These are phyloP conservation scores for Babyrousa celebensis DNA, from an alignment of 2,797 vertebrate species.

Conservation along the genomic window DNA sequence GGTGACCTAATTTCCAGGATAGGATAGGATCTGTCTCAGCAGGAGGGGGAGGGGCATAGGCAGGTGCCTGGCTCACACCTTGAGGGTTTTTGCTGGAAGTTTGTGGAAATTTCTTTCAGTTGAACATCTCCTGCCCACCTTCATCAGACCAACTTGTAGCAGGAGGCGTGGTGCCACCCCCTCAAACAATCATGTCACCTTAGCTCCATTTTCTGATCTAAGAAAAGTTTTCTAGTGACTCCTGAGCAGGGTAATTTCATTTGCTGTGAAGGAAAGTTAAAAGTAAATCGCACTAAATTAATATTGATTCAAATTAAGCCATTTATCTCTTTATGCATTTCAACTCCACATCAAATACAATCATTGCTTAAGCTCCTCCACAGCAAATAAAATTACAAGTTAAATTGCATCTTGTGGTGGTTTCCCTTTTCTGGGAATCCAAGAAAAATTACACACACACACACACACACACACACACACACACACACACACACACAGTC, in stretches of 20 bases:
- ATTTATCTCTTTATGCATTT: conserved; percentile 91
- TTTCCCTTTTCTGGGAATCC: conserved; percentile 49
- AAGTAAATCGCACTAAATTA: conserved; percentile 91
- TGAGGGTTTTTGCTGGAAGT: rapidly evolving
- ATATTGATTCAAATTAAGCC: conserved; percentile 93
- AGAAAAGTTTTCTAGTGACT: conserved; percentile 80
- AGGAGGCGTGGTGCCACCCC: background rate
- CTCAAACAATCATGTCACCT: background rate
- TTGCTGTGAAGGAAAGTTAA: conserved; percentile 89
- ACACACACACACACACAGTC: background rate
- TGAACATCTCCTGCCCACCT: rapidly evolving
- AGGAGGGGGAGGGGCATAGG: rapidly evolving
- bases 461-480: background rate
- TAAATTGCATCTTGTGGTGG: conserved; percentile 73
- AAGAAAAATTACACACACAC: background rate
- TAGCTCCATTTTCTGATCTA: conserved; percentile 66
- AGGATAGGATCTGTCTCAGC: background rate
- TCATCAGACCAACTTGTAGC: rapidly evolving
- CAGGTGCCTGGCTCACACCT: rapidly evolving
- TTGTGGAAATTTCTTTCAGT: background rate
- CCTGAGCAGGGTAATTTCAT: conserved; percentile 87
- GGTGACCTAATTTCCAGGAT: rapidly evolving
- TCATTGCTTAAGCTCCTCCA: conserved; percentile 82
- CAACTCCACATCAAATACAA: conserved; percentile 86
- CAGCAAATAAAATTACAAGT: conserved; percentile 82